Conservation (phyloP, 1,140 invertebrate genomes). For the Maniola jurtina region DNA sequence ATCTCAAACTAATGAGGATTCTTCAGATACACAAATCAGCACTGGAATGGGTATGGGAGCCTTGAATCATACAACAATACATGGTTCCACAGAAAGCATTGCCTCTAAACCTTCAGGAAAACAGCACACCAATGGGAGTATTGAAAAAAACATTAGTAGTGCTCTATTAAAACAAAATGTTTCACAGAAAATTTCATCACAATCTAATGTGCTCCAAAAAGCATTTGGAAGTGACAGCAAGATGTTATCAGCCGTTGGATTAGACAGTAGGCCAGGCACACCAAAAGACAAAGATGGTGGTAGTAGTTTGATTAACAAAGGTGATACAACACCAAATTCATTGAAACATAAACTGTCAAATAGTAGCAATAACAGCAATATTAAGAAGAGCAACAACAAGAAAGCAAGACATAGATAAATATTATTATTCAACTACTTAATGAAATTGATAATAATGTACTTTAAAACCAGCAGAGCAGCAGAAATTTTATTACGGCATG, state of each 20-base stretch:
- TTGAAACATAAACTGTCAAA: conserved; percentile 80
- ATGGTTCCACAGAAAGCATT: conserved; percentile 81
- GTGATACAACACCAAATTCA: conserved; percentile 71
- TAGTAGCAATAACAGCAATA: conserved; percentile 78
- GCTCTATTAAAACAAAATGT: conserved; percentile 61
- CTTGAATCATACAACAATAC: conserved; percentile 83
- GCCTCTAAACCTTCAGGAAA: conserved; percentile 82
- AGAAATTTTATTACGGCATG: no score
- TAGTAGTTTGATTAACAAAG: conserved; percentile 62
- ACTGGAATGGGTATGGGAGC: conserved; percentile 52
- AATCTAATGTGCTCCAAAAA: conserved; percentile 79
- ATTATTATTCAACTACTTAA: background rate
- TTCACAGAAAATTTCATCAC: conserved; percentile 75
- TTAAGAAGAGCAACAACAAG: conserved; percentile 85
- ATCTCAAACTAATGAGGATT: conserved; percentile 89
- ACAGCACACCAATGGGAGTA: conserved; percentile 81
- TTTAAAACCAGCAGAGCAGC: conserved; percentile 18
- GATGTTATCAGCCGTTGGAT: conserved; percentile 59
- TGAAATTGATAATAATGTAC: background rate
- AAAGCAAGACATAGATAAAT: conserved; percentile 84
- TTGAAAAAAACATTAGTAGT: conserved; percentile 64
- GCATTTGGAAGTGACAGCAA: conserved; percentile 74
- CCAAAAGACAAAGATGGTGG: conserved; percentile 78
- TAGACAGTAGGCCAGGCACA: conserved; percentile 71
- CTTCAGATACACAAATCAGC: conserved; percentile 85